A percentile compares a stretch with the other conserved stretches of the same genome.
Conservation (phyloP, 2,113 vertebrate genomes). For the Crotalus horridus region DNA sequence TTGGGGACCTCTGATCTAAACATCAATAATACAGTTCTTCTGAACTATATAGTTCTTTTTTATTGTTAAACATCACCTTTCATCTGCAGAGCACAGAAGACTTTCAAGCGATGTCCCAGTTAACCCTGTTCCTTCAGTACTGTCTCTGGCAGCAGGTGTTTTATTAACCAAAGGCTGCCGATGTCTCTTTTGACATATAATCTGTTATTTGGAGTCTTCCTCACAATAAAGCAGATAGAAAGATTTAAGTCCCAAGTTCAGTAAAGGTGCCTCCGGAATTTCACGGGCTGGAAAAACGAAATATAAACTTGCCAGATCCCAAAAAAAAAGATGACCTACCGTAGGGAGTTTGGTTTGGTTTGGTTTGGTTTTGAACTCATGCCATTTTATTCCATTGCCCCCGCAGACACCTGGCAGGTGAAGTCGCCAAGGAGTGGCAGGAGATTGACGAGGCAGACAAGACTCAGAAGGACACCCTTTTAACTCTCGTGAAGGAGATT, state of each 20-base stretch:
- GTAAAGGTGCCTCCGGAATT: background rate
- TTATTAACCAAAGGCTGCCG: too few relatives aligned
- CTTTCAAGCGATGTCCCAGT: too few relatives aligned
- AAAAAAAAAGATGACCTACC: background rate
- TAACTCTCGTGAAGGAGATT: constrained; percentile 93
- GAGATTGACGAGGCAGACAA: constrained; percentile 94
- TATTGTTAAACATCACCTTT: background rate
- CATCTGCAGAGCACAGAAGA: too few relatives aligned
- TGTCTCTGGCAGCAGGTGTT: background rate
- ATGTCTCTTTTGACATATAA: background rate
- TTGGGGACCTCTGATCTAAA: too few relatives aligned
- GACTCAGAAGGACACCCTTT: constrained; percentile 85
- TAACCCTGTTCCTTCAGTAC: background rate
- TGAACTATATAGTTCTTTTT: rapidly evolving
- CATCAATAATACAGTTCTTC: background rate
- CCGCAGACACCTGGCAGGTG: constrained; percentile 88
- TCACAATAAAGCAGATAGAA: background rate
- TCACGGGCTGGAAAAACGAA: background rate
- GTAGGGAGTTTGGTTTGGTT: background rate
- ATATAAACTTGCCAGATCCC: background rate
- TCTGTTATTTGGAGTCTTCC: background rate
- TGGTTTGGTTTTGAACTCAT: background rate
- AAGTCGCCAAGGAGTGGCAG: constrained; percentile 98
- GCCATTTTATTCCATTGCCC: background rate
- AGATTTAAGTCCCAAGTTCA: background rate